Evolutionary conservation across 2,888 invertebrate species (phyloP), one percentile per base, ranked within the genome.

Genomic region (Thalpophila matura): DNA sequence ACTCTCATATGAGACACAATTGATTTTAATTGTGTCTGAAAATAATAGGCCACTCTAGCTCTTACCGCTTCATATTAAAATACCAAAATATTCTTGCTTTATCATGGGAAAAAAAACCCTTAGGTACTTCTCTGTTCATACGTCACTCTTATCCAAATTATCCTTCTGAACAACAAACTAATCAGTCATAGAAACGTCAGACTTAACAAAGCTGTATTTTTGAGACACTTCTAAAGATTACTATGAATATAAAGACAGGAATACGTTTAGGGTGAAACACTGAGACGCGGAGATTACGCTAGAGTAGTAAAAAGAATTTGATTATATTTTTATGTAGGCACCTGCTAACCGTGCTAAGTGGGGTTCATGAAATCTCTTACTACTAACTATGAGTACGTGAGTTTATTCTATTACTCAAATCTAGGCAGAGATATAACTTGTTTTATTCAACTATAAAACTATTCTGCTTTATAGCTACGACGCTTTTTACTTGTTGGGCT

Each of bases 161-260:
- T 54, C 5, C 40, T 37, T 20, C 0, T 6, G 45, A 22, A 24
- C 56, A 14, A 54, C 38, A 56, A 60, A 53, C 42, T 59, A 72
- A 75, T 76, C 75, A 72, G 54, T 75, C 62, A 75, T 62, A 43
- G 37, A 5, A 53, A 47, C 49, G 59, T 64, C 64, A 59, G 49
- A 56, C 54, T 54, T 54, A 6, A 14, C 38, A 53, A 62, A 47
- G 14, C 24, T 45, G 42, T 22, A 47, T 46, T 46, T 67, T 65
- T 43, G 51, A 50, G 46, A 65, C 38, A 55, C 4, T 35, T 55
- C 16, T 45, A 45, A 47, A 62, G 54, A 72, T 60, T 53, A 62
- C 31, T 38, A 20, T 18, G 35, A 49, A 61, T 56, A 54, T 43
- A 55, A 49, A 57, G 2, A 55, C 22, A 59, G 4, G 20, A 40